Conservation (phyloP, 2,797 vertebrate species). For the Enteromius radiatus region DNA sequence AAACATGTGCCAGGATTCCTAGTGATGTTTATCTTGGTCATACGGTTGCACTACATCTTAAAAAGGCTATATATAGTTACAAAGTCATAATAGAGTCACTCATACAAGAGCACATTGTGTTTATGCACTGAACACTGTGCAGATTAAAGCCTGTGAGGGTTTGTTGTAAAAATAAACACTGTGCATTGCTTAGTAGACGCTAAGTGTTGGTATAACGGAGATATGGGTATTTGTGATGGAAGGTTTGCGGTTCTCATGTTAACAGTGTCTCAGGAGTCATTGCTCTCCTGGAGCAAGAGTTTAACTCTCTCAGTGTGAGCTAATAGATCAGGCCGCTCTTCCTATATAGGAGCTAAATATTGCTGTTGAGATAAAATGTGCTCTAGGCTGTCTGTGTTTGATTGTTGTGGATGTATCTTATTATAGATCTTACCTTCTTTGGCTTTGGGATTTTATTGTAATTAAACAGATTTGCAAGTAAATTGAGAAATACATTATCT, state of each 20-base stretch:
- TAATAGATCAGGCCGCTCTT: background rate
- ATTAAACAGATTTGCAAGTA: conserved; percentile 51
- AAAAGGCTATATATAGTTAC: conserved; percentile 65
- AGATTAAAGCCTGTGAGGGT: conserved; percentile 65
- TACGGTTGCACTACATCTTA: conserved; percentile 67
- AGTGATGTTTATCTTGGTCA: conserved; percentile 68
- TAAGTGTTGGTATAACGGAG: background rate
- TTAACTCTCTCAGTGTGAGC: conserved; percentile 4
- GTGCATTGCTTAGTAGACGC: conserved; percentile 25
- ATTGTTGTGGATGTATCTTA: conserved; percentile 45
- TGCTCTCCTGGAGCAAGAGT: conserved; percentile 3
- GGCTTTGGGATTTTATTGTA: conserved; percentile 59
- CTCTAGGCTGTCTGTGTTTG: conserved; percentile 51
- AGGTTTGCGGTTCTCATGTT: conserved; percentile 18
- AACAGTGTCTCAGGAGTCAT: background rate
- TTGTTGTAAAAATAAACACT: conserved; percentile 69
- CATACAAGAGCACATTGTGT: conserved; percentile 70
- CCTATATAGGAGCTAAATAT: conserved; percentile 20
- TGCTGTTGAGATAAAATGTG: conserved; percentile 59
- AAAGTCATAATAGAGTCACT: conserved; percentile 60
- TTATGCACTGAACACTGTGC: conserved; percentile 65
- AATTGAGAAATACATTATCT: conserved; percentile 27
- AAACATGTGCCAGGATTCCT: conserved; percentile 31
- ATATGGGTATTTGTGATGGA: conserved; percentile 3
- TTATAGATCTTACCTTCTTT: conserved; percentile 58